Conservation (phyloP, 2,113 vertebrate species). For the Ammodytes dubius region DNA sequence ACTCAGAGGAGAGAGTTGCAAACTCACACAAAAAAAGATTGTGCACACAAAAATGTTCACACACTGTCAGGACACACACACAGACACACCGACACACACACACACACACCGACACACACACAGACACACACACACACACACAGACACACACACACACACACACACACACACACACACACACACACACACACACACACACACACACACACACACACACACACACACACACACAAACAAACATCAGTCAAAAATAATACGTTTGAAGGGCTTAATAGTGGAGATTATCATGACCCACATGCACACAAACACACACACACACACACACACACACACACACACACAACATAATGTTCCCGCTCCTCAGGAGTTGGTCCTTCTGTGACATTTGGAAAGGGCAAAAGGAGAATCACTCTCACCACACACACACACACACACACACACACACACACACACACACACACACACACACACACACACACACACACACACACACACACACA, state of each 20-base stretch:
- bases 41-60: neutral
- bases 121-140: conserved; percentile 10
- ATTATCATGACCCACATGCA: conserved; percentile 39
- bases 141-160: neutral
- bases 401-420: conserved; percentile 59
- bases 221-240: conserved; percentile 31
- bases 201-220: neutral
- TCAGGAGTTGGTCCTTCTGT: conserved; percentile 77
- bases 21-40: conserved; percentile 17
- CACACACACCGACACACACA: conserved; percentile 13
- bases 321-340: conserved; percentile 18
- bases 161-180: too few species aligned
- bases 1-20: conserved; percentile 25
- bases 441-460: neutral
- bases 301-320: conserved; percentile 18
- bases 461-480: conserved; percentile 47
- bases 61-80: neutral
- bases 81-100: neutral
- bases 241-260: conserved; percentile 47
- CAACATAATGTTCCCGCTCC: conserved; percentile 56
- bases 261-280: conserved; percentile 63
- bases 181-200: neutral
- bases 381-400: conserved; percentile 84
- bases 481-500: conserved; percentile 16
- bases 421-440: conserved; percentile 10